Evolutionary conservation across 2,797 vertebrate species (phyloP).

Genomic region (Xenentodon cancila): DNA sequence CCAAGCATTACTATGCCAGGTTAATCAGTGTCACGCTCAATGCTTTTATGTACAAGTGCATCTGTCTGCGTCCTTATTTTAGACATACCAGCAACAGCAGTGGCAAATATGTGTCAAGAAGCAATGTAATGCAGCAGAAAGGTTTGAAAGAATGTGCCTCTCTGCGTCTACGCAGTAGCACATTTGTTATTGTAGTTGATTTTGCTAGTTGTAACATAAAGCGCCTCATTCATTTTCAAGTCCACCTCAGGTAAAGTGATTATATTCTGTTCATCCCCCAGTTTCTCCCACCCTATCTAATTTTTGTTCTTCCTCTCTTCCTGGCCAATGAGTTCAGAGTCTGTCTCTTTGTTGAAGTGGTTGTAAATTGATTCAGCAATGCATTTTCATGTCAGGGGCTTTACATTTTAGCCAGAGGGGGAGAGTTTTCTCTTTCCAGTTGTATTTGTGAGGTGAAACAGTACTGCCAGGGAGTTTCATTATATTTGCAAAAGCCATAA

Average conservation of each 20-base stretch:
- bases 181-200: conserved; percentile 34
- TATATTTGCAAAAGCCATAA: conserved; percentile 64
- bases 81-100: neutral
- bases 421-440: conserved; percentile 47
- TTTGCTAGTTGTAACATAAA: conserved; percentile 45
- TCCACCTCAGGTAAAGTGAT: conserved; percentile 55
- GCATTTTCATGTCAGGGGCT: conserved; percentile 62
- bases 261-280: conserved; percentile 50
- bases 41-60: neutral
- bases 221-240: conserved; percentile 51
- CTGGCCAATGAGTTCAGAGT: conserved; percentile 50
- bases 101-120: neutral
- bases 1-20: neutral
- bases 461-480: conserved; percentile 48
- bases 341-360: conserved; percentile 27
- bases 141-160: too few relatives aligned
- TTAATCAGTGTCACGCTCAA: neutral
- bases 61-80: neutral
- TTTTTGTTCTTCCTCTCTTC: conserved; percentile 44
- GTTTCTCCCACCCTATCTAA: conserved; percentile 13
- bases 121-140: neutral
- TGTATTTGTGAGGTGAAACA: conserved; percentile 49
- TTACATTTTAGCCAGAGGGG: conserved; percentile 59
- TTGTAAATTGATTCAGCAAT: conserved; percentile 70
- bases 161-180: neutral